A percentile compares a stretch with the other conserved stretches of the same genome.
These are phyloP conservation scores for Oxyruncus cristatus DNA, from an alignment of 2,113 vertebrate genomes.

Conservation along the genomic window DNA sequence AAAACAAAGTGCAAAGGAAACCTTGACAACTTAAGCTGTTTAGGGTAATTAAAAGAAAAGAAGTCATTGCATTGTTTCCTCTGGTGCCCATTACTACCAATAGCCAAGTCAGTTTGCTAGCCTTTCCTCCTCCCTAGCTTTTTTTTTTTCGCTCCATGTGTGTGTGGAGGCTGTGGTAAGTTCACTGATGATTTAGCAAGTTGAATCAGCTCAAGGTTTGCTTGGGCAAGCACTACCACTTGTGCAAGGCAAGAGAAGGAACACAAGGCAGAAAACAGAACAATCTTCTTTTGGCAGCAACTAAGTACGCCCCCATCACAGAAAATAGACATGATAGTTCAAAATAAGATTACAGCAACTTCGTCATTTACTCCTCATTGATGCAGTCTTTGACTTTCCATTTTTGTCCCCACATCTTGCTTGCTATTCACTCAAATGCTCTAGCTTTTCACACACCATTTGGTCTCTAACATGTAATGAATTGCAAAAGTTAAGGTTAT, in stretches of 20 bases:
- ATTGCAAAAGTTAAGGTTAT: background rate
- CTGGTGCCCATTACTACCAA: background rate
- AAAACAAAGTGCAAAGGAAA: background rate
- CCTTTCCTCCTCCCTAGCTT: accelerated
- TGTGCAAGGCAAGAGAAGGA: background rate
- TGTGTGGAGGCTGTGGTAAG: background rate
- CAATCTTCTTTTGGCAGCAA: background rate
- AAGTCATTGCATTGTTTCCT: background rate
- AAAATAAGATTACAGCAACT: background rate
- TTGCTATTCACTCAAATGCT: background rate
- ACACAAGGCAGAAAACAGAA: background rate
- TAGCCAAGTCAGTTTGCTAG: background rate
- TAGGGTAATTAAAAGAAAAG: background rate
- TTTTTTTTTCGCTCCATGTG: too few relatives aligned
- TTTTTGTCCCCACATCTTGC: background rate
- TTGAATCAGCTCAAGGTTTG: background rate
- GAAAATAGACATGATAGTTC: background rate
- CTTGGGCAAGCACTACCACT: background rate
- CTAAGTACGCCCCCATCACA: background rate
- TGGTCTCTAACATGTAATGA: background rate
- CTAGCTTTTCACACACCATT: background rate
- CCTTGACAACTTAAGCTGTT: background rate
- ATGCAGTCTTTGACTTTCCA: background rate
- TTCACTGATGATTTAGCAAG: background rate
- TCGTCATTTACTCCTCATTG: background rate